These are phyloP conservation scores for Phoenicopterus ruber DNA, from an alignment of 2,113 vertebrate species.

Conservation along the genomic window DNA sequence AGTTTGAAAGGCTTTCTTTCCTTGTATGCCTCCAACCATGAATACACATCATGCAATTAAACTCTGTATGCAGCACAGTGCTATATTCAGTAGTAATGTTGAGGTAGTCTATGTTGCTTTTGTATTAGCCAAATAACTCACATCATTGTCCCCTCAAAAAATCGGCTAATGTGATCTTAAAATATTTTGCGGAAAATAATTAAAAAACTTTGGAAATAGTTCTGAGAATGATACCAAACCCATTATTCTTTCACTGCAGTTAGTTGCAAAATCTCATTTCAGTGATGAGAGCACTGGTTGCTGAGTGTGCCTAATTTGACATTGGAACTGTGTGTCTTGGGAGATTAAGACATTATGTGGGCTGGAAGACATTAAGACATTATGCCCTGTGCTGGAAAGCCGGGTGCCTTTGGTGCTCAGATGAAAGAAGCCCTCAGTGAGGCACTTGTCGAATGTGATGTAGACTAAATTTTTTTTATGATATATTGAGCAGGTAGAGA, in stretches of 20 bases:
- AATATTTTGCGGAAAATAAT: background rate
- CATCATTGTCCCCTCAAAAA: background rate
- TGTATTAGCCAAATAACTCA: background rate
- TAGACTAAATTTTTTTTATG: background rate
- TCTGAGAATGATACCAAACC: background rate
- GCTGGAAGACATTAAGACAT: background rate
- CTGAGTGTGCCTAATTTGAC: background rate
- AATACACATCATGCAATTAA: background rate
- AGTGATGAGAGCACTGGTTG: background rate
- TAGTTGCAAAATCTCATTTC: background rate
- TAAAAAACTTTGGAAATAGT: background rate
- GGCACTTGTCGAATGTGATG: background rate
- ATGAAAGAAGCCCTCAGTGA: background rate
- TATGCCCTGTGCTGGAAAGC: background rate
- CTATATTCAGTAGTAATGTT: background rate
- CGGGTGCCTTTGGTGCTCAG: background rate
- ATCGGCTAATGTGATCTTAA: background rate
- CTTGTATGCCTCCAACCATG: background rate
- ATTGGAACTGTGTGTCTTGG: background rate
- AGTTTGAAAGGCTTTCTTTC: background rate
- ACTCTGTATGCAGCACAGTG: background rate
- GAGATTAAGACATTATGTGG: background rate
- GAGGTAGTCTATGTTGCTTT: background rate
- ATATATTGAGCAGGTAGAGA: background rate
- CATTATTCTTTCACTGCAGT: background rate